Base-by-base conservation (phyloP, 2,888 invertebrate genomes). In the Herminia tarsipennalis region DNA sequence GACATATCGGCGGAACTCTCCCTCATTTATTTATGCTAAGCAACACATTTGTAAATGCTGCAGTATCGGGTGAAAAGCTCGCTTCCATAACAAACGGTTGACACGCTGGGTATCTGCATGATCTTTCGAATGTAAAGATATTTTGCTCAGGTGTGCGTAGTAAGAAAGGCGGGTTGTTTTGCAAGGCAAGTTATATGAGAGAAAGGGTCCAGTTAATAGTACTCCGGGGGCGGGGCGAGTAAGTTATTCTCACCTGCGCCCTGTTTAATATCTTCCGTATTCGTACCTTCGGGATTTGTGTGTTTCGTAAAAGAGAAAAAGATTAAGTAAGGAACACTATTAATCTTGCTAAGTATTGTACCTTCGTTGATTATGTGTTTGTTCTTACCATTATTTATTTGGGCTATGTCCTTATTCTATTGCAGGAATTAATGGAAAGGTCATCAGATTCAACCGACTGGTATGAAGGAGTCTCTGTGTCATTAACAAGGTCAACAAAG, bases 201-300 rank as follows among this genome's bases (percentile, higher is more conserved):
- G 32, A 27, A 45, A 62, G 41, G 65, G 41, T 51, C 42, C 45
- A 37, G 30, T 13, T 49, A 56, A 60, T 60, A 56, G 52, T 52
- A 56, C 50, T 47, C 32, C 38, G 24, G 34, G 24, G 22, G 45
- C 34, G 39, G 35, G 41, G 9, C 34, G 41, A 60, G 41, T 47
- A 49, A 48, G 36, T 65, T 57, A 40, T 48, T 57, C 45, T 61
- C 66, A 61, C 61, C 61, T 65, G 66, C 21, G 57, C 27, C 41
- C 36, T 50, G 35, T 53, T 53, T 65, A 60, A 63, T 49, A 44
- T 49, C 29, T 34, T 25, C 42, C 33, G 18, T 48, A 47, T 60
- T 33, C 49, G 41, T 47, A 32, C 65, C 40, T 10, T 10, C 9
- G 59, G 38, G 40, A 48, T 28, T 25, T 29, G 18, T 13, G 40